Base-by-base conservation (phyloP, 2,113 vertebrate genomes). In the Brienomyrus longianalis region DNA sequence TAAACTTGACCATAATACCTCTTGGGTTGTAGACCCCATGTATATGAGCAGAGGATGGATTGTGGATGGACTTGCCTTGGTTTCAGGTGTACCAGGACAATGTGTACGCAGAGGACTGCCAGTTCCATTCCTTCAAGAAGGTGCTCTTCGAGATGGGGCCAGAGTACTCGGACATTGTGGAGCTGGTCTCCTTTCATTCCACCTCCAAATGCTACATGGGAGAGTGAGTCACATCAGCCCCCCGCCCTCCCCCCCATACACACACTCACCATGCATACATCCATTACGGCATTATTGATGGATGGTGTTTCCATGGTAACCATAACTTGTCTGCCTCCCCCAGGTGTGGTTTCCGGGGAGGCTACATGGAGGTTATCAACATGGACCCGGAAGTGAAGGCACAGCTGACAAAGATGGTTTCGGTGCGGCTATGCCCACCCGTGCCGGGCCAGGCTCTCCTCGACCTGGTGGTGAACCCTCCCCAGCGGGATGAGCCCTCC, bases 121-220 rank as follows among this genome's bases (percentile, higher is more conserved):
- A 91, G 50, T 97, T 97, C 91, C 94, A 97, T 92, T 97, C 97
- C 1, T 97, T 97, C 93, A 97, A 97, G 95, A 97, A 97, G 92
- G 96, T 97, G 5, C 94, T 97, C 35, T 92, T 90, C 11, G 96
- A 97, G 92, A 95, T 97, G 96, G 97, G 96, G 2, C 94, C 95
- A 0, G 92, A 95, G 0, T 97, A 95, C 74, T 86, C 95, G 0
- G 13, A 90, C 0, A 90, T 23, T 19, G 94, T 97, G 91, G 96
- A 97, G 87, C 91, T 97, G 17, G 96, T 95, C 39, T 97, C 96
- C 47, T 97, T 97, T 92, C 96, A 97, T 91, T 97, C 97, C 0
- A 83, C 93, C 83, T 97, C 97, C 86, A 97, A 97, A 91, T 95
- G 97, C 90, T 97, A 95, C 94, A 96, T 97, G 95, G 97, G 96